phyloP scores from a whole-genome alignment of 2,888 invertebrate genomes.

The Campopleginae sp. region DNA sequence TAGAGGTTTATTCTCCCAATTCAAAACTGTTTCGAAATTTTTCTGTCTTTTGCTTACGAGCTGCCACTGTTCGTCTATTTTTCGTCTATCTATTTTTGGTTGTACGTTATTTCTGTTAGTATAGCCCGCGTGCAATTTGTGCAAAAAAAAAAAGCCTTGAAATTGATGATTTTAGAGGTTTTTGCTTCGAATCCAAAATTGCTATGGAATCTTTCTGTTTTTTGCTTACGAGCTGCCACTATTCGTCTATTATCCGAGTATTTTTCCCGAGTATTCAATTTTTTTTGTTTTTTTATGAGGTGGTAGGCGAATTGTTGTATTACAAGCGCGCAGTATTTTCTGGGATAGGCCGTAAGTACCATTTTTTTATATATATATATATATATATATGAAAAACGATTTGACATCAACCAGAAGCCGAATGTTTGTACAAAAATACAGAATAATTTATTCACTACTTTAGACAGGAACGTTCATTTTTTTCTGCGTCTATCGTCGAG shows the following conservation, averaged over 20 bases:
- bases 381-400: slow-evolving; percentile 10
- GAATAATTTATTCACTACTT: slow-evolving; percentile 59
- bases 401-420: slow-evolving; percentile 43
- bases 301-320: slow-evolving; percentile 25
- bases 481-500: background rate
- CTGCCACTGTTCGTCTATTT: no score
- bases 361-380: slow-evolving; percentile 55
- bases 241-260: slow-evolving; percentile 53
- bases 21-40: no score
- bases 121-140: no score
- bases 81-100: no score
- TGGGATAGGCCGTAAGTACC: slow-evolving; percentile 34
- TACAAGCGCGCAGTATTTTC: slow-evolving; percentile 59
- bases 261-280: slow-evolving; percentile 31
- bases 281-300: background rate
- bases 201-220: background rate
- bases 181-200: background rate
- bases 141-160: background rate
- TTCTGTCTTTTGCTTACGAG: no score
- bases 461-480: background rate
- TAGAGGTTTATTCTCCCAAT: no score
- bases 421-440: slow-evolving; percentile 66
- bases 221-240: background rate
- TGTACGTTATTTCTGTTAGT: no score
- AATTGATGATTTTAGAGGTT: background rate